Evolutionary conservation across 2,888 invertebrate genomes (phyloP), one percentile per base, ranked within the genome.

Genomic region (Deroplatys truncata): DNA sequence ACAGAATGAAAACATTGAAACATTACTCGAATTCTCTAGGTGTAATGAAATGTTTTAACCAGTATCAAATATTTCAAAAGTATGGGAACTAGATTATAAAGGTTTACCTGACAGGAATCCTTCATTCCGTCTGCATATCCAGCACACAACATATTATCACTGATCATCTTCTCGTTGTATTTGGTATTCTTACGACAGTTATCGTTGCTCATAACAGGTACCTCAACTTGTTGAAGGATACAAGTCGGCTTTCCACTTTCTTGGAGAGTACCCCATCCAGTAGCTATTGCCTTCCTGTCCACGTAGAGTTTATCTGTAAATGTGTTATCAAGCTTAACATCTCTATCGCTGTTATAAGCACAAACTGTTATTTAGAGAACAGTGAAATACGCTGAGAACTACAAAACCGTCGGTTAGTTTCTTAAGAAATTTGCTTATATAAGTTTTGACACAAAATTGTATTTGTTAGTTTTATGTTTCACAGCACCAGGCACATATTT

Each of bases 191-290:
- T 95, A 86, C 95, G 94, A 92, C 97, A 97, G 89, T 96, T 96
- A 56, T 96, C 95, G 92, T 97, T 97, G 91, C 94, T 94, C 93
- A 95, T 94, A 35, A 95, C 94, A 2, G 95, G 96, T n/a, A 98
- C 96, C 91, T 97, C 97, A 0, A 98, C 98, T 93, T 98, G 97
- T 92, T 97, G 97, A 43, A 98, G 94, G 20, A 97, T 94, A 92
- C 98, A 98, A 0, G 98, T 97, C 0, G 98, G 97, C 92, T 97
- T 97, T 15, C 98, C 98, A 92, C 97, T 97, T 93, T 98, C 98
- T 90, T 96, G 96, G 28, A 97, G 94, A 0, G 98, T 97, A 0
- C 98, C 98, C 98, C 98, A 98, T 28, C 98, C 98, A 1, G 97
- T 95, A 1, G 97, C 98, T 35, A 96, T 95, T 3, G 96, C 98